Percentiles rank a stretch among this genome's conserved stretches.
These are phyloP conservation scores for Myripristis murdjan DNA, from an alignment of 2,797 vertebrate species.

Conservation along the genomic window DNA sequence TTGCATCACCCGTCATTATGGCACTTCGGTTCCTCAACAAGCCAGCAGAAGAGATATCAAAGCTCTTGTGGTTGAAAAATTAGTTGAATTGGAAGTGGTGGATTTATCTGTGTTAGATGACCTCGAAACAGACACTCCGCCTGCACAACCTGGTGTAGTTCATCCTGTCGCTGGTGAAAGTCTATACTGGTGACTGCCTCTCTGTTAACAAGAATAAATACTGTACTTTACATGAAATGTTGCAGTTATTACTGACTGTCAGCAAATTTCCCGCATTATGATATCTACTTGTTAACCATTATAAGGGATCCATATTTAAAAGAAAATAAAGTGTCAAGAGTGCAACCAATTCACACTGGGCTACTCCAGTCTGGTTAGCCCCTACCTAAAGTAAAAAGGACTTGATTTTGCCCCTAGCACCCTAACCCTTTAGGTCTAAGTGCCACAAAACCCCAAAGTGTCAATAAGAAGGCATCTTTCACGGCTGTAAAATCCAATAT, in stretches of 20 bases:
- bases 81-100: no score
- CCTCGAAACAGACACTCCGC: no score
- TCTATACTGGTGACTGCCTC: no score
- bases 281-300: constrained; percentile 1
- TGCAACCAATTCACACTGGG: not conserved
- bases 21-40: no score
- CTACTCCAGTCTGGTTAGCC: not conserved
- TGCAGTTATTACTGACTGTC: not conserved
- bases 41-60: no score
- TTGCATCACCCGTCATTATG: no score
- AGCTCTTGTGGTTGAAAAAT: no score
- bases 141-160: no score
- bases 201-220: no score
- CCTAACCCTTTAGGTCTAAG: constrained; percentile 6
- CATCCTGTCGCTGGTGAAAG: no score
- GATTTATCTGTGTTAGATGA: no score
- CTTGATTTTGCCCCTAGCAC: not conserved
- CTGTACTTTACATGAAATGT: not conserved
- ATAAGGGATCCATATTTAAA: not conserved
- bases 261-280: constrained; percentile 5
- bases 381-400: not conserved
- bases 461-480: constrained; percentile 51
- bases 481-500: constrained; percentile 61
- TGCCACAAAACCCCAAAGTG: constrained; percentile 23
- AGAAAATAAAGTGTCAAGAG: not conserved